Percentiles rank a stretch among this genome's conserved stretches.
Conservation (phyloP, 2,888 invertebrate genomes). For the Tethea ocularis region DNA sequence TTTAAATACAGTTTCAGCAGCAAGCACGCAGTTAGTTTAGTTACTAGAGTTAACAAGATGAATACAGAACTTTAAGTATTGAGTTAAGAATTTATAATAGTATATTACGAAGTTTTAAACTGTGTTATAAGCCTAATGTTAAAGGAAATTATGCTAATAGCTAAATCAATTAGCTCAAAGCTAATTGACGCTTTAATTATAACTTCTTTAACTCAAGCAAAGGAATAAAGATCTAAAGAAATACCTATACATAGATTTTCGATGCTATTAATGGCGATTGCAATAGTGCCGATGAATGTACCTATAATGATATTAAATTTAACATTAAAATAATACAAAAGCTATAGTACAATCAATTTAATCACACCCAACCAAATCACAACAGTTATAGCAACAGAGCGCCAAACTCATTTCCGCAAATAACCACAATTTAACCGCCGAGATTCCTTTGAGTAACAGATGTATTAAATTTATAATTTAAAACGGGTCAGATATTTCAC, state of each 20-base stretch:
- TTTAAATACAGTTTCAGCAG: neutral
- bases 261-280: too few species aligned
- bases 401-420: conserved; percentile 14
- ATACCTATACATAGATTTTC: too few species aligned
- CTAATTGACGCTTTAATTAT: neutral
- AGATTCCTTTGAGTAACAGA: neutral
- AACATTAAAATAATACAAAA: neutral
- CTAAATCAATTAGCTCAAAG: neutral
- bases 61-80: neutral
- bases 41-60: neutral
- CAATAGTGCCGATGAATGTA: too few species aligned
- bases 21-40: neutral
- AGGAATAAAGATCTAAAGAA: too few species aligned
- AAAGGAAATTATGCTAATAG: neutral
- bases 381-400: conserved; percentile 15
- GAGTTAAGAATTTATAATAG: conserved; percentile 1
- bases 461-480: neutral
- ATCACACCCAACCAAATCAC: neutral
- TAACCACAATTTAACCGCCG: conserved; percentile 13
- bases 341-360: neutral
- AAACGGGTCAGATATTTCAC: neutral
- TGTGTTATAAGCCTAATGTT: neutral
- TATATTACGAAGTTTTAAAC: neutral
- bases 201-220: too few species aligned
- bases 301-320: too few species aligned